Percentiles rank a stretch among this genome's conserved stretches.
These are phyloP conservation scores for Pseudorhiza aurosa DNA, from an alignment of 30 jellyfish, hydroid and myxozoan genomes.

Conservation along the genomic window DNA sequence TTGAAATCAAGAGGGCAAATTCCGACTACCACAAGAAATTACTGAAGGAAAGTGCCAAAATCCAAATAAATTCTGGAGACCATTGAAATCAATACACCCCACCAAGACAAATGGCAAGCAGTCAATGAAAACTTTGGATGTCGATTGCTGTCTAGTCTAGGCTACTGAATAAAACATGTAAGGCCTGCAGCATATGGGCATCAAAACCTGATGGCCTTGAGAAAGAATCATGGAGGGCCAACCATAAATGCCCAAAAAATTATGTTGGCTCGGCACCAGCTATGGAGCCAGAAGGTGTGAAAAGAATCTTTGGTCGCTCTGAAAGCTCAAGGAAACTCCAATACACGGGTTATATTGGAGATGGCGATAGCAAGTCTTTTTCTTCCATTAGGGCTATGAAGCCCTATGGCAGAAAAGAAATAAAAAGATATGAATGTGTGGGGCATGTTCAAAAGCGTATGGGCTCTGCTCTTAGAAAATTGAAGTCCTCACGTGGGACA, in stretches of 20 bases:
- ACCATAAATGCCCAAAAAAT: constrained; percentile 18
- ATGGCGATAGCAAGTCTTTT: not conserved
- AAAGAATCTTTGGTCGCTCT: not conserved
- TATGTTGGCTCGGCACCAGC: constrained; percentile 8
- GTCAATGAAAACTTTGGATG: constrained; percentile 31
- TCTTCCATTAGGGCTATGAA: not conserved
- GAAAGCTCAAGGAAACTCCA: not conserved
- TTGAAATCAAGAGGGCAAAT: not conserved
- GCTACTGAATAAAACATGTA: too few relatives aligned
- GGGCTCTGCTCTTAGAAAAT: constrained; percentile 29
- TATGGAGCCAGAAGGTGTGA: not conserved
- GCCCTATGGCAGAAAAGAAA: too few relatives aligned
- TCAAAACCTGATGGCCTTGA: too few relatives aligned
- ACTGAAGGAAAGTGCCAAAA: constrained; percentile 4
- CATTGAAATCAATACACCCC: constrained; percentile 20
- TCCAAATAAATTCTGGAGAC: constrained; percentile 10
- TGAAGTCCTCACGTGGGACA: not conserved
- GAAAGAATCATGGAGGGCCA: not conserved
- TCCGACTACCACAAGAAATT: not conserved
- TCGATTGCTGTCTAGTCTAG: too few relatives aligned
- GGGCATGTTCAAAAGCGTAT: constrained; percentile 37
- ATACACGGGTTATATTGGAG: constrained; percentile 3
- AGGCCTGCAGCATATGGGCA: too few relatives aligned
- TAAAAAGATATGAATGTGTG: too few relatives aligned
- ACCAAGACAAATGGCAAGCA: constrained; percentile 36